Conservation (phyloP, 2,797 vertebrate genomes). For the Epinephelus awoara region DNA sequence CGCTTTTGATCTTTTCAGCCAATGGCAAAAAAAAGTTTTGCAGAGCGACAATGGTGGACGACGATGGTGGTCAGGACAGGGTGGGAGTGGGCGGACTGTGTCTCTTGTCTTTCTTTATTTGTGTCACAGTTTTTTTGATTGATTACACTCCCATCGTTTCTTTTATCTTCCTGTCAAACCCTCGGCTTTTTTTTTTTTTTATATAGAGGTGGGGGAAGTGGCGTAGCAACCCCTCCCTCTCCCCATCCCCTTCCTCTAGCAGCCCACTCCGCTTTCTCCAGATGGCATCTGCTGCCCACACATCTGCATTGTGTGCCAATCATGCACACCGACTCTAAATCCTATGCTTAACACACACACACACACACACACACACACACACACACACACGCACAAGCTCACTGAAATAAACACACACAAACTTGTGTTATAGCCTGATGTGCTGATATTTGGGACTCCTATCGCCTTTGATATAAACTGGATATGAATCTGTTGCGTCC, state of each 20-base stretch:
- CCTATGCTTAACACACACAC: slow-evolving; percentile 41
- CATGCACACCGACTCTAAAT: slow-evolving; percentile 65
- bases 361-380: slow-evolving; percentile 17
- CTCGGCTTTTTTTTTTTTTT: slow-evolving; percentile 78
- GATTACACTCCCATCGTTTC: slow-evolving; percentile 91
- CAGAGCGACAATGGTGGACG: slow-evolving; percentile 46
- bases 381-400: slow-evolving; percentile 28
- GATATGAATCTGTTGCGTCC: neutral
- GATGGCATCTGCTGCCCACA: slow-evolving; percentile 94
- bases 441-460: slow-evolving; percentile 4
- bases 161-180: slow-evolving; percentile 85
- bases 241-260: slow-evolving; percentile 65
- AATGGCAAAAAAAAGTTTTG: slow-evolving; percentile 65
- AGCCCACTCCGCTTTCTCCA: slow-evolving; percentile 88
- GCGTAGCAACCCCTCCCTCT: neutral
- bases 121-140: slow-evolving; percentile 90
- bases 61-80: slow-evolving; percentile 78
- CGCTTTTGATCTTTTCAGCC: slow-evolving; percentile 58
- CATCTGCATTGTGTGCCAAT: slow-evolving; percentile 92
- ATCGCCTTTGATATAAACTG: slow-evolving; percentile 3
- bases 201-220: neutral
- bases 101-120: slow-evolving; percentile 88
- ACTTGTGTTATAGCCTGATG: slow-evolving; percentile 5
- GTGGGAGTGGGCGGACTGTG: slow-evolving; percentile 71
- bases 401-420: slow-evolving; percentile 26